Evolutionary conservation across 1,140 invertebrate species (phyloP).

Genomic region (Radopholus similis): DNA sequence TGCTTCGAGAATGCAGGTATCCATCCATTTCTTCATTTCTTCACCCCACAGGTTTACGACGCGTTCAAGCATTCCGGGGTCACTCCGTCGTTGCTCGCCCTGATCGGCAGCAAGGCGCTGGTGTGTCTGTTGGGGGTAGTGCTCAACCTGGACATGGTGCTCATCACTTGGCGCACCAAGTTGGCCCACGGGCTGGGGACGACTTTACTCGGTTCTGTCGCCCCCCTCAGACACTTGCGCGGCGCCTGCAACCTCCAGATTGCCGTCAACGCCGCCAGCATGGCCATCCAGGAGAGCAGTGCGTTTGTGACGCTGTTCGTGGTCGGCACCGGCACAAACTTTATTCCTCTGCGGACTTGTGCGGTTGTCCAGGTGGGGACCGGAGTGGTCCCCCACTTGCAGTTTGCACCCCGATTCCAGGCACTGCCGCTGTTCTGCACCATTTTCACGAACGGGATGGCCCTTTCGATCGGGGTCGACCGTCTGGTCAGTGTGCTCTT

Average conservation of each 20-base stretch:
- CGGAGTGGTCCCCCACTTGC: background rate
- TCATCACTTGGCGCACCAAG: constrained; percentile 1
- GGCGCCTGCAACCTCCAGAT: constrained; percentile 16
- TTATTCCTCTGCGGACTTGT: constrained; percentile 9
- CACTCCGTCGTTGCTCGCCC: background rate
- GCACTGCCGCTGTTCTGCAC: constrained; percentile 14
- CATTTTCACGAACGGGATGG: constrained; percentile 17
- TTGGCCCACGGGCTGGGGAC: background rate
- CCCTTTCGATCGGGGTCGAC: constrained; percentile 12
- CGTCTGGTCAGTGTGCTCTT: constrained; percentile 7
- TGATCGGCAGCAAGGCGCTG: constrained; percentile 6
- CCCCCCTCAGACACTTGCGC: background rate
- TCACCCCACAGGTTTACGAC: background rate
- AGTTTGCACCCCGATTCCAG: background rate
- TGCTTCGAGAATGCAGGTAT: no score
- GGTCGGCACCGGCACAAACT: background rate
- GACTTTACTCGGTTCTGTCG: background rate
- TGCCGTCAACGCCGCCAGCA: constrained; percentile 2
- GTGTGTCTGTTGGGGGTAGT: constrained; percentile 5
- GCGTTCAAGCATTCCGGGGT: background rate
- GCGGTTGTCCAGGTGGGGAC: constrained; percentile 1
- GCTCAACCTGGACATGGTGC: constrained; percentile 1
- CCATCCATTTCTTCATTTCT: no score
- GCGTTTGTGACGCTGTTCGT: background rate
- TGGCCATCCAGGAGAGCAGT: constrained; percentile 1